phyloP scores from a whole-genome alignment of 2,797 vertebrate species.

The Myotis planiceps region DNA sequence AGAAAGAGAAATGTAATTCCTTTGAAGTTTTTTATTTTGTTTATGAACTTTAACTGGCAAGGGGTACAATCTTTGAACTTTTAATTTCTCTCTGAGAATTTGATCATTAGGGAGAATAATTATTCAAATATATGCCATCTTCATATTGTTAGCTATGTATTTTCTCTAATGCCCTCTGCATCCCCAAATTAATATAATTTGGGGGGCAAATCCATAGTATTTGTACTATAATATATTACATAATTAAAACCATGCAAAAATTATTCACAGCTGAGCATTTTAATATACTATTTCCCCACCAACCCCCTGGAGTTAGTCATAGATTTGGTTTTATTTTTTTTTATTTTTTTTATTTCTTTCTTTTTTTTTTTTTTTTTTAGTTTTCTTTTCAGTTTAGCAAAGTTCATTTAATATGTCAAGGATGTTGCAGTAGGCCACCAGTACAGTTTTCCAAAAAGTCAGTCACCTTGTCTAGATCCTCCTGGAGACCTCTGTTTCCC shows the following conservation, averaged over 20 bases:
- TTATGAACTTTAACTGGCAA: not conserved
- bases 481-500: not conserved
- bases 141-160: not conserved
- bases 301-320: not conserved
- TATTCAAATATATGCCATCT: not conserved
- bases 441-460: not conserved
- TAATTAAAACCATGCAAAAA: not conserved
- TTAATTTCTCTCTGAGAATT: not conserved
- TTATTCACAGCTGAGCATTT: not conserved
- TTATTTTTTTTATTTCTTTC: not conserved
- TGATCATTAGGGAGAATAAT: not conserved
- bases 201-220: not conserved
- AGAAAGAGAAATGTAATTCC: not conserved
- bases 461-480: not conserved
- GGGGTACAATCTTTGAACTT: not conserved
- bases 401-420: not conserved
- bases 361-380: not conserved
- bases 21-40: not conserved
- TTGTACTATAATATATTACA: not conserved
- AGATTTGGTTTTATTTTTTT: not conserved
- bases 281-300: not conserved
- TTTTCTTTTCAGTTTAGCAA: not conserved
- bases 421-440: not conserved
- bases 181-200: not conserved
- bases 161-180: not conserved